A percentile compares a stretch with the other conserved stretches of the same genome.
These are phyloP conservation scores for Epizoanthus scotinus DNA, from an alignment of 92 coral and sea anemone species.

Conservation along the genomic window DNA sequence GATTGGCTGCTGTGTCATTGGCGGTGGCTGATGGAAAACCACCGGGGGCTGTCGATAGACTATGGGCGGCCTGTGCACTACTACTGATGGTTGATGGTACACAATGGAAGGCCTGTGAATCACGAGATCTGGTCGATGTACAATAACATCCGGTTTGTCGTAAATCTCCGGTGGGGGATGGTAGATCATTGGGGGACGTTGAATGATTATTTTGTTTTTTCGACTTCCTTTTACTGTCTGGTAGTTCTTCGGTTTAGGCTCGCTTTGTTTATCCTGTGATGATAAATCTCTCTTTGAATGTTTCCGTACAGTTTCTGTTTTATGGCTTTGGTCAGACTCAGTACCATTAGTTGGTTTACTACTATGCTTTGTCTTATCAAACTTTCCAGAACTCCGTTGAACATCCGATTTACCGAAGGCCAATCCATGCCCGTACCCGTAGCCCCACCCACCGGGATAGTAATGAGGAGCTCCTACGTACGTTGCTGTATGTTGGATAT, in stretches of 20 bases:
- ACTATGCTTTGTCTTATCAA: background rate
- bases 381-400: background rate
- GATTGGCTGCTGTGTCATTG: conserved; percentile 77
- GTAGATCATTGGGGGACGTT: conserved; percentile 79
- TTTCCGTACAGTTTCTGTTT: background rate
- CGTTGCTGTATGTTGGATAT: conserved; percentile 62
- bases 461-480: conserved; percentile 84
- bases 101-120: conserved; percentile 84
- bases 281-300: conserved; percentile 22
- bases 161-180: conserved; percentile 94
- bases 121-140: conserved; percentile 87
- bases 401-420: conserved; percentile 70
- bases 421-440: conserved; percentile 46
- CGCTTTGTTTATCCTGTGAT: background rate
- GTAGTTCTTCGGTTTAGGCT: background rate
- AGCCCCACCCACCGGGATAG: conserved; percentile 66
- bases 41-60: conserved; percentile 83
- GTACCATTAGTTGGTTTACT: background rate
- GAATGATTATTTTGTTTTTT: conserved; percentile 67
- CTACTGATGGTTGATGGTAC: conserved; percentile 83
- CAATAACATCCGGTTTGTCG: conserved; percentile 74
- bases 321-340: background rate
- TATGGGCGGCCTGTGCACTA: conserved; percentile 86
- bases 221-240: conserved; percentile 48
- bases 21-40: conserved; percentile 90